A percentile compares a stretch with the other conserved stretches of the same genome.
Evolutionary conservation across 2,113 vertebrate species (phyloP).

Genomic region (Pungitius pungitius): DNA sequence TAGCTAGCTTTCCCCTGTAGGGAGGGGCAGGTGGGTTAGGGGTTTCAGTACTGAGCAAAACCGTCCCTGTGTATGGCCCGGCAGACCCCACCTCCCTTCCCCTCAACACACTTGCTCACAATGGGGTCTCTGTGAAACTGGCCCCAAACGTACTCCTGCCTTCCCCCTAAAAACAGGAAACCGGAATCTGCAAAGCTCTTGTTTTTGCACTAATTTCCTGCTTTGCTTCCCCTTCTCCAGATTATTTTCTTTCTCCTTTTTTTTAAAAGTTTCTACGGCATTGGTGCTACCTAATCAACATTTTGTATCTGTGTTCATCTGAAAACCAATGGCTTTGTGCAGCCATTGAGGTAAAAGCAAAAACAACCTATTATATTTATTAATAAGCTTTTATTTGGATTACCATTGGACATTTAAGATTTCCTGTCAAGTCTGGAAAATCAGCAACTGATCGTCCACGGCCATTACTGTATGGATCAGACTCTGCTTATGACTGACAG

Average conservation of each 20-base stretch:
- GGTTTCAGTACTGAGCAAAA: conserved; percentile 69
- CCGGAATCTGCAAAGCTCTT: conserved; percentile 79
- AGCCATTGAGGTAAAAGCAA: conserved; percentile 6
- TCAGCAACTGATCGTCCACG: conserved; percentile 6
- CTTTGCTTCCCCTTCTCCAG: conserved; percentile 79
- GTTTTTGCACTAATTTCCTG: conserved; percentile 86
- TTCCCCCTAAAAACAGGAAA: conserved; percentile 84
- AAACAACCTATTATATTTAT: conserved; percentile 1
- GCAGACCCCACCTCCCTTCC: conserved; percentile 72
- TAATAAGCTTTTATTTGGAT: neutral
- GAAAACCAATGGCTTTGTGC: conserved; percentile 31
- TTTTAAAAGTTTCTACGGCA: conserved; percentile 71
- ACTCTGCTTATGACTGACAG: conserved; percentile 34
- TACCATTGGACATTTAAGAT: neutral
- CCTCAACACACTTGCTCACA: conserved; percentile 81
- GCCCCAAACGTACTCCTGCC: conserved; percentile 72
- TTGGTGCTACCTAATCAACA: conserved; percentile 70
- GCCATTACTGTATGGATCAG: neutral
- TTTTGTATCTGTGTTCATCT: conserved; percentile 37
- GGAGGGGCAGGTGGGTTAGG: conserved; percentile 75
- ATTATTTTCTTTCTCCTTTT: conserved; percentile 80
- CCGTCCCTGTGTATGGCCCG: conserved; percentile 69
- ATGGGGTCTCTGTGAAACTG: conserved; percentile 83
- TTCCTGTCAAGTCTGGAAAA: conserved; percentile 15
- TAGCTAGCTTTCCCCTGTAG: conserved; percentile 73